Conservation (phyloP, 2,888 invertebrate genomes). For the Drosophila kanekoi region DNA sequence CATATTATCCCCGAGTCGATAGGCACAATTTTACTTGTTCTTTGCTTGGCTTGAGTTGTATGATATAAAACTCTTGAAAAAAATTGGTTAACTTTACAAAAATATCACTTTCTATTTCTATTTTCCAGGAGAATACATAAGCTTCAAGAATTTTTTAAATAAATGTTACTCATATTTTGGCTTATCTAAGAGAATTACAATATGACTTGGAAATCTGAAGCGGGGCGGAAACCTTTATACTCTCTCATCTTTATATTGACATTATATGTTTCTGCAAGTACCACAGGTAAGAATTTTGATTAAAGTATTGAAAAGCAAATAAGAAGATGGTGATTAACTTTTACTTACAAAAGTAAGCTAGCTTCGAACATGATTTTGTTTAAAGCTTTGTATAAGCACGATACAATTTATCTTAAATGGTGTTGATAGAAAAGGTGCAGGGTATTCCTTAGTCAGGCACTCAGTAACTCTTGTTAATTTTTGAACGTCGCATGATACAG, state of each 20-base stretch:
- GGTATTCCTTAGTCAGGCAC: not conserved
- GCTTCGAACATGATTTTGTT: too few species aligned
- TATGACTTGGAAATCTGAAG: slow-evolving; percentile 22
- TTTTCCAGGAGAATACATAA: slow-evolving; percentile 13
- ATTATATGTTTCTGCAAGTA: slow-evolving; percentile 6
- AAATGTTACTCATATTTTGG: not conserved
- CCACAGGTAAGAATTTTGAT: slow-evolving; percentile 30
- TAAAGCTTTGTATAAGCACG: too few species aligned
- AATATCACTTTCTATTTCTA: not conserved
- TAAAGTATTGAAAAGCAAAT: not conserved
- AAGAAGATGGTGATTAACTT: too few species aligned
- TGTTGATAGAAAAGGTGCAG: not conserved
- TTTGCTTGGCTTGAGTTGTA: too few species aligned
- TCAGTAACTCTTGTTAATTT: too few species aligned
- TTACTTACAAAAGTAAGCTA: too few species aligned
- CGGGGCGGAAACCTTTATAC: slow-evolving; percentile 3
- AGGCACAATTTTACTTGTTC: too few species aligned
- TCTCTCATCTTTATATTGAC: slow-evolving; percentile 9
- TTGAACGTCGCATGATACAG: too few species aligned
- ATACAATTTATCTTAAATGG: too few species aligned
- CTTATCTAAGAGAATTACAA: slow-evolving; percentile 6
- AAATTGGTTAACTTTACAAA: too few species aligned
- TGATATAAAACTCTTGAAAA: too few species aligned
- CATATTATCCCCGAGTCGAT: too few species aligned
- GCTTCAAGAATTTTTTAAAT: slow-evolving; percentile 7